Conservation (phyloP, 2,888 invertebrate species). For the Eledone cirrhosa region DNA sequence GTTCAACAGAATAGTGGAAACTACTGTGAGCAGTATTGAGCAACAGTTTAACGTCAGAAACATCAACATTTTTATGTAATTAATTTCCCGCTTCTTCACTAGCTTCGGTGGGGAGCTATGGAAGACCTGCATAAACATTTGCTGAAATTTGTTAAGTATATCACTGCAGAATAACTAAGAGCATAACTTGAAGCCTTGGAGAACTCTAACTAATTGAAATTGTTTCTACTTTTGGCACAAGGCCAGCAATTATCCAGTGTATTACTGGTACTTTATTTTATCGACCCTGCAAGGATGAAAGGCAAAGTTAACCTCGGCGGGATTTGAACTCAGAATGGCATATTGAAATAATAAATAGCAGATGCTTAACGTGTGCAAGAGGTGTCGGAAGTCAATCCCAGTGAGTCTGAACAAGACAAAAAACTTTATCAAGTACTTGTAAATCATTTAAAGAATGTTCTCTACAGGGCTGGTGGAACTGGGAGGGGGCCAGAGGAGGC, state of each 20-base stretch:
- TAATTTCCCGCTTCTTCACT: too few species aligned
- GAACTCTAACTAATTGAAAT: background rate
- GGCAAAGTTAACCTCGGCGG: too few species aligned
- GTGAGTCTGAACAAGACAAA: background rate
- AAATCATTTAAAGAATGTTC: background rate
- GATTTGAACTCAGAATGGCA: too few species aligned
- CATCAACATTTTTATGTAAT: too few species aligned
- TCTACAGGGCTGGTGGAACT: too few species aligned
- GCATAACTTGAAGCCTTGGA: background rate
- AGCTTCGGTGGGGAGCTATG: background rate
- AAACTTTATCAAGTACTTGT: background rate
- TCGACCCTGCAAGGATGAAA: too few species aligned
- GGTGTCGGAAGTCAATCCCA: background rate
- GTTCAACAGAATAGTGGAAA: background rate
- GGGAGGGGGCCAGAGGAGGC: too few species aligned
- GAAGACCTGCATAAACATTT: constrained; percentile 1
- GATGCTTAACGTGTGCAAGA: background rate
- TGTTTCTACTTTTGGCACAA: too few species aligned
- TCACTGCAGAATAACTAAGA: background rate
- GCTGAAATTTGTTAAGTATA: background rate
- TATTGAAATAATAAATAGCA: background rate
- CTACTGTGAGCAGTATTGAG: background rate
- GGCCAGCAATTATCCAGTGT: too few species aligned
- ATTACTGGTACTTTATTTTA: too few species aligned
- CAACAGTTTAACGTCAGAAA: too few species aligned